These are phyloP conservation scores for Ecliptopera silaceata DNA, from an alignment of 2,888 invertebrate species.

Conservation along the genomic window DNA sequence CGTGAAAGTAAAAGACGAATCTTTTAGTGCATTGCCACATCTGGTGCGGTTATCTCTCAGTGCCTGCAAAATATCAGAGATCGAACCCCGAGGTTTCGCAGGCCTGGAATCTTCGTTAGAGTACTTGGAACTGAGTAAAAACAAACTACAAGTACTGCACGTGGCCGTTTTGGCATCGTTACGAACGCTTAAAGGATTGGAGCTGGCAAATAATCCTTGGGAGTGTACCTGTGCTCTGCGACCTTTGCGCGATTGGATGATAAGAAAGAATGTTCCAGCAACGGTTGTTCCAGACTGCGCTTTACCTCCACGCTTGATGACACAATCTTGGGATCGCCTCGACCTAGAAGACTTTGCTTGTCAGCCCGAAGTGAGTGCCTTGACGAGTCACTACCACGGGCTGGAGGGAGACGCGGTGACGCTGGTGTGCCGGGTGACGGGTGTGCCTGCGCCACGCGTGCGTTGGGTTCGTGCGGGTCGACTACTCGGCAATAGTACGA, in stretches of 20 bases:
- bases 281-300: constrained; percentile 86
- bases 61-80: constrained; percentile 86
- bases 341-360: constrained; percentile 92
- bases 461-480: constrained; percentile 88
- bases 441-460: constrained; percentile 88
- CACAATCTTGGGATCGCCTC: constrained; percentile 88
- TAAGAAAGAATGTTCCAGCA: constrained; percentile 89
- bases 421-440: constrained; percentile 87
- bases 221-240: constrained; percentile 90
- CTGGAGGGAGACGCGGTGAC: constrained; percentile 89
- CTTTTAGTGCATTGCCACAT: constrained; percentile 86
- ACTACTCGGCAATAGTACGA: constrained; percentile 84
- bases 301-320: constrained; percentile 84
- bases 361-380: constrained; percentile 86
- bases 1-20: constrained; percentile 86
- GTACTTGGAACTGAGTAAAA: constrained; percentile 90
- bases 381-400: constrained; percentile 84
- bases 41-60: constrained; percentile 89
- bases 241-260: constrained; percentile 91
- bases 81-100: constrained; percentile 88
- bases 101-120: constrained; percentile 89
- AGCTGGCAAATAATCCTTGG: constrained; percentile 91
- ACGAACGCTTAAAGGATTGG: constrained; percentile 88
- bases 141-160: constrained; percentile 86
- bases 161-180: constrained; percentile 87